Percentiles rank a stretch among this genome's conserved stretches.
Conservation (phyloP, 2,888 invertebrate species). For the Entomobrya multifasciata region DNA sequence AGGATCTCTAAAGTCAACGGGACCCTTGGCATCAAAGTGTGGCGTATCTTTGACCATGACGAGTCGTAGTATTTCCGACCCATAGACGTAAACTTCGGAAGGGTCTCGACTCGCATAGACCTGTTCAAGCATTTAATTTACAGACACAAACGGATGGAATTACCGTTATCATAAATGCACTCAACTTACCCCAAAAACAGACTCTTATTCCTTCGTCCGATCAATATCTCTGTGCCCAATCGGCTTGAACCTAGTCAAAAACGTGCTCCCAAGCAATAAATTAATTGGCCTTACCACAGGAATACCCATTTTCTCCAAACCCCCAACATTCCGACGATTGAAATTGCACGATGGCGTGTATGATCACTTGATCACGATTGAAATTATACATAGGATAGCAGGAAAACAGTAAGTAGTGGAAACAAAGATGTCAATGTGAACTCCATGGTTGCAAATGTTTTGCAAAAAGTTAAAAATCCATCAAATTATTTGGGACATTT, state of each 20-base stretch:
- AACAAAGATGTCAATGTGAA: too few species aligned
- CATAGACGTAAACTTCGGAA: constrained; percentile 60
- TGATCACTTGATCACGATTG: too few species aligned
- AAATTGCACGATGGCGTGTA: too few species aligned
- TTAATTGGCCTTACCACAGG: constrained; percentile 71
- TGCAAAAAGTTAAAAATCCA: too few species aligned
- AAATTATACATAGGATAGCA: too few species aligned
- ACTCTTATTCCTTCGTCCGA: constrained; percentile 68
- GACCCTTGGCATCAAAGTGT: constrained; percentile 63
- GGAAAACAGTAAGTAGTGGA: too few species aligned
- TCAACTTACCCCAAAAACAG: constrained; percentile 75
- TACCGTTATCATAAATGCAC: not conserved
- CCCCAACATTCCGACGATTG: constrained; percentile 57
- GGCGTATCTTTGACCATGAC: constrained; percentile 61
- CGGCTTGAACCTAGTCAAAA: constrained; percentile 5
- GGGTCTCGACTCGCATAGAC: constrained; percentile 70
- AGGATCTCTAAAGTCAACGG: constrained; percentile 59
- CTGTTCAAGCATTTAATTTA: constrained; percentile 29
- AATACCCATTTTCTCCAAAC: constrained; percentile 59
- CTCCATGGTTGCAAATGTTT: too few species aligned
- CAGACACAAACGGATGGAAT: too few species aligned
- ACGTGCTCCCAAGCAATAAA: constrained; percentile 49
- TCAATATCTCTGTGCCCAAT: constrained; percentile 67
- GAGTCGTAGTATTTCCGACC: constrained; percentile 61
- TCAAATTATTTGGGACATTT: too few species aligned